A percentile compares a stretch with the other conserved stretches of the same genome.
These are phyloP conservation scores for Rhombomys opimus DNA, from an alignment of 2,113 vertebrate species.

Conservation along the genomic window DNA sequence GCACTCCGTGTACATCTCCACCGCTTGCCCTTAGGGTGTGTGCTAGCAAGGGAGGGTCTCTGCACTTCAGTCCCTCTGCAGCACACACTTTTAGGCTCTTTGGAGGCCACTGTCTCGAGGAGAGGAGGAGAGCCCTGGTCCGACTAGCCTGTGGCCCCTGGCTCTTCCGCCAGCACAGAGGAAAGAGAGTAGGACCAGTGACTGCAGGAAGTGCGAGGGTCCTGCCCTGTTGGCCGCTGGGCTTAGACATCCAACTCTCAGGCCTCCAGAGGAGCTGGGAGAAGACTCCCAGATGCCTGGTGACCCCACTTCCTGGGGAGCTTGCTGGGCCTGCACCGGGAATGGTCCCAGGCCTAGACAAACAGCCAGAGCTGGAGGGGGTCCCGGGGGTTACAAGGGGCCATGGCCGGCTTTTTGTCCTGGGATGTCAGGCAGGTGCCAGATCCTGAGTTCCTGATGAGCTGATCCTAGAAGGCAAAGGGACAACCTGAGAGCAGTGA, in stretches of 20 bases:
- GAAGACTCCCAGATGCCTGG: background rate
- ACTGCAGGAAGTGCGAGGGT: conserved; percentile 2
- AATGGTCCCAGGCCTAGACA: conserved; percentile 81
- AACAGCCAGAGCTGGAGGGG: conserved; percentile 92
- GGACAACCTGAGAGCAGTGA: background rate
- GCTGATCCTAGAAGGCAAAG: conserved; percentile 86
- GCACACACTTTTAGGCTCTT: background rate
- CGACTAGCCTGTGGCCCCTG: background rate
- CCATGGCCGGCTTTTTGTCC: conserved; percentile 86
- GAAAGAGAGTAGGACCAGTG: background rate
- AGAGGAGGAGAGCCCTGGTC: background rate
- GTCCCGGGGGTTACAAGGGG: conserved; percentile 87
- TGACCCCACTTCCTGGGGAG: conserved; percentile 38
- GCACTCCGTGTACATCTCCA: background rate
- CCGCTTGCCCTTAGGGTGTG: too few species aligned
- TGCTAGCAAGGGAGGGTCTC: background rate
- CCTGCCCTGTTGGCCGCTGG: background rate
- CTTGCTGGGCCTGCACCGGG: background rate
- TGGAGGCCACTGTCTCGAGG: background rate
- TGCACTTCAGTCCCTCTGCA: background rate
- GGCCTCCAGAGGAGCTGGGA: background rate
- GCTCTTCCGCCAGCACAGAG: background rate
- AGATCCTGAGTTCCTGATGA: conserved; percentile 91
- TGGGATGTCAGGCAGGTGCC: conserved; percentile 89
- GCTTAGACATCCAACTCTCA: conserved; percentile 18